A percentile compares a stretch with the other conserved stretches of the same genome.
Evolutionary conservation across 1,140 invertebrate genomes (phyloP).

Genomic region (Zaprionus tsacasi): DNA sequence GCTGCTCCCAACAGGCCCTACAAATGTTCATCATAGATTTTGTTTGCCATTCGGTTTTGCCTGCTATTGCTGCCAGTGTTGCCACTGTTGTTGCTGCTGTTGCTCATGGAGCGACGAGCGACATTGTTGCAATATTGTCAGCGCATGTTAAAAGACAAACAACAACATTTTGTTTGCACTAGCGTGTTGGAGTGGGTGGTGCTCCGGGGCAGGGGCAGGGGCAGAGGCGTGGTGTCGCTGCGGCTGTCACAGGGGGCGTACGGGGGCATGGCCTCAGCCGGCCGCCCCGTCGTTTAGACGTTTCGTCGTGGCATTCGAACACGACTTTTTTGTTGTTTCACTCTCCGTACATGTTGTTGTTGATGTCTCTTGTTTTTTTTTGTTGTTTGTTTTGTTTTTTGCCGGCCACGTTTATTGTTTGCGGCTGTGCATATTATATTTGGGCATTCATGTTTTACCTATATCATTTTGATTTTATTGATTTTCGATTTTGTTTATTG

Average conservation of each 20-base stretch:
- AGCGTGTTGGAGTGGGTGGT: constrained; percentile 27
- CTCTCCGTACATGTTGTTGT: constrained; percentile 9
- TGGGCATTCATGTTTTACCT: constrained; percentile 78
- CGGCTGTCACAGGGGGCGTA: neutral
- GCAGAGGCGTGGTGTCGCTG: neutral
- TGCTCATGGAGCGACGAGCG: constrained; percentile 55
- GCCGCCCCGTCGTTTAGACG: constrained; percentile 61
- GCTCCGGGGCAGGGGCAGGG: neutral
- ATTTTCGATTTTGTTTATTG: constrained; percentile 70
- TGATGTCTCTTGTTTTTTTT: constrained; percentile 14
- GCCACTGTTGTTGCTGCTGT: constrained; percentile 33
- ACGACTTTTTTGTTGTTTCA: constrained; percentile 54
- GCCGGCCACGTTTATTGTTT: constrained; percentile 74
- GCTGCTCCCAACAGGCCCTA: constrained; percentile 32
- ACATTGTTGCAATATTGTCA: constrained; percentile 78
- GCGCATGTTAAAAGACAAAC: constrained; percentile 67
- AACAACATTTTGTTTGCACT: constrained; percentile 68
- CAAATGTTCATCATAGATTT: constrained; percentile 50
- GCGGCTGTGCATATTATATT: constrained; percentile 76
- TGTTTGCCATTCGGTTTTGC: constrained; percentile 54
- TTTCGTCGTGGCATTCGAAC: constrained; percentile 74
- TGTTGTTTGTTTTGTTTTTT: constrained; percentile 29
- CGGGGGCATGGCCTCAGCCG: constrained; percentile 63
- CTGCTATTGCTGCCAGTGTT: neutral
- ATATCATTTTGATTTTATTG: constrained; percentile 66